A percentile compares a stretch with the other conserved stretches of the same genome.
Evolutionary conservation across 1,140 invertebrate species (phyloP).

Genomic region (Drosophila arawakana): DNA sequence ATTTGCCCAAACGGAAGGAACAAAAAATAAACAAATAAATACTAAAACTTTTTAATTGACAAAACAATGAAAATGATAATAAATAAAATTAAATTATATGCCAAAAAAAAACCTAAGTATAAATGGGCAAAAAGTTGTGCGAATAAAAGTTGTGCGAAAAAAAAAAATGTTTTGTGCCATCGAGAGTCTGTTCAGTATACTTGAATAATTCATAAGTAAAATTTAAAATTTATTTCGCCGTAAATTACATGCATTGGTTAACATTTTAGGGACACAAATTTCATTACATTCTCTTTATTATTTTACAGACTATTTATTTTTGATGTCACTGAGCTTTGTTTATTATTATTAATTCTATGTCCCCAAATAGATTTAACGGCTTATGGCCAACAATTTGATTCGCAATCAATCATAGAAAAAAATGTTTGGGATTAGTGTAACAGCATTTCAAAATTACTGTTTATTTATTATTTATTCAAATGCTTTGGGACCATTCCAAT

Average conservation of each 20-base stretch:
- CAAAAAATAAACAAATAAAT: slow-evolving; percentile 56
- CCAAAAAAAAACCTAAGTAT: slow-evolving; percentile 23
- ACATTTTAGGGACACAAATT: neutral
- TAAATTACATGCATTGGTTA: slow-evolving; percentile 2
- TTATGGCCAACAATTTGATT: too few species aligned
- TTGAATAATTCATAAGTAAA: neutral
- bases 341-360: too few species aligned
- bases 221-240: neutral
- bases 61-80: slow-evolving; percentile 77
- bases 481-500: neutral
- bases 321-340: neutral
- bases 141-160: slow-evolving; percentile 13
- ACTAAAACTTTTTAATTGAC: slow-evolving; percentile 75
- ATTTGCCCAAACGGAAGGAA: slow-evolving; percentile 20
- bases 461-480: slow-evolving; percentile 10
- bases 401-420: too few species aligned
- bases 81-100: slow-evolving; percentile 77
- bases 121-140: slow-evolving; percentile 41
- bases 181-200: neutral
- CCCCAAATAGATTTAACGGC: too few species aligned
- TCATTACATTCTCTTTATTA: neutral
- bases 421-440: too few species aligned
- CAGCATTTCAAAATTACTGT: neutral
- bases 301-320: neutral
- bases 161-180: slow-evolving; percentile 2